Conservation (phyloP, 2,113 vertebrate genomes). For the Dasyprocta punctata region DNA sequence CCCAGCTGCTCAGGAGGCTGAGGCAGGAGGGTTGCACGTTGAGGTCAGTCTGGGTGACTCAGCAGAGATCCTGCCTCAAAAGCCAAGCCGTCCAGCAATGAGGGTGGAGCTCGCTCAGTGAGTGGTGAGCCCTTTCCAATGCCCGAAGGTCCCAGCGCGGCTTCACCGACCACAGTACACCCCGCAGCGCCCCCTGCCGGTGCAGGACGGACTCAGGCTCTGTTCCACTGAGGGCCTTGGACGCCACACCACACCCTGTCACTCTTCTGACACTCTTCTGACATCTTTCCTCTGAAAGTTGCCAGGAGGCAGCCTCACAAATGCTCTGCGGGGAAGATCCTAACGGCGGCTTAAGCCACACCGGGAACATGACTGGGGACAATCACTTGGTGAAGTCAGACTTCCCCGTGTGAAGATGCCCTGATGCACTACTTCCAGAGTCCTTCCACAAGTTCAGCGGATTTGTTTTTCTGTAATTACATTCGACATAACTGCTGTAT, state of each 20-base stretch:
- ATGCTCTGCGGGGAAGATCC: not conserved
- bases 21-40: not conserved
- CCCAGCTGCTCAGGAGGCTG: not conserved
- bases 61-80: not conserved
- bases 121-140: not conserved
- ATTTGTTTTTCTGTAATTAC: not conserved
- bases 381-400: too few species aligned
- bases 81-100: not conserved
- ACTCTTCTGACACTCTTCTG: too few species aligned
- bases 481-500: not conserved
- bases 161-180: fast-evolving
- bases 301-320: not conserved
- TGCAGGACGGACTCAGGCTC: not conserved
- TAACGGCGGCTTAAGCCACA: not conserved
- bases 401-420: too few species aligned
- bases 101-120: not conserved
- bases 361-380: not conserved
- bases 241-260: too few species aligned
- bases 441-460: not conserved
- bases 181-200: not conserved
- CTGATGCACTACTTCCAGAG: not conserved
- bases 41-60: too few species aligned
- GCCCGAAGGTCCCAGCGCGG: not conserved
- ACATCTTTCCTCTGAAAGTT: not conserved
- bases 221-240: not conserved